A percentile compares a stretch with the other conserved stretches of the same genome.
These are phyloP conservation scores for Nasonia giraulti DNA, from an alignment of 1,140 invertebrate genomes.

Conservation along the genomic window DNA sequence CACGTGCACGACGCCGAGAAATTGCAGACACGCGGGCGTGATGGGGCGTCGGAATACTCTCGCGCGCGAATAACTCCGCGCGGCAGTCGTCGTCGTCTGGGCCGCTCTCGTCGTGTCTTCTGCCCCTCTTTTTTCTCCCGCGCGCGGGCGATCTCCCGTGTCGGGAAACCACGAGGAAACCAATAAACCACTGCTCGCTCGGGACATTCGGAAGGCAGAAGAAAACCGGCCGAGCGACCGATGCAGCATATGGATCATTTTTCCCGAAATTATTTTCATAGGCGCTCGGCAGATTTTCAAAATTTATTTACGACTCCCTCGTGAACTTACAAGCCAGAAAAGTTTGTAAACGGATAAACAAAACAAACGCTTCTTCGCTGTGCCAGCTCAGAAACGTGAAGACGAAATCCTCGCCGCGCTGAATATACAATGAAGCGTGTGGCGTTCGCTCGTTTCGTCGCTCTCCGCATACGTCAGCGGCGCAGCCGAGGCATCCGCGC, in stretches of 20 bases:
- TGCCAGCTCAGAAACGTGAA: slow-evolving; percentile 60
- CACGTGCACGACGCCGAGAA: not conserved
- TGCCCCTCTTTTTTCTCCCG: not conserved
- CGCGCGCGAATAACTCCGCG: slow-evolving; percentile 14
- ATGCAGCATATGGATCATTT: not conserved
- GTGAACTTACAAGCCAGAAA: too few relatives aligned
- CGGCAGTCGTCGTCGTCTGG: not conserved
- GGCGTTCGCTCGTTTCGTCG: slow-evolving; percentile 58
- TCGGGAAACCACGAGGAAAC: slow-evolving; percentile 61
- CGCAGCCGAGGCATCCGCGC: slow-evolving; percentile 32
- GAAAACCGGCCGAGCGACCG: slow-evolving; percentile 37
- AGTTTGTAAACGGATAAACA: too few relatives aligned
- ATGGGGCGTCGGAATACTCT: slow-evolving; percentile 11
- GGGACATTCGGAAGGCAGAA: slow-evolving; percentile 55
- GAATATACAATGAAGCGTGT: slow-evolving; percentile 71
- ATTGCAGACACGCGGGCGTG: not conserved
- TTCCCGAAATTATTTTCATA: not conserved
- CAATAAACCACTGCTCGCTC: slow-evolving; percentile 67
- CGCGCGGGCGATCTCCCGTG: not conserved
- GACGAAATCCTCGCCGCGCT: slow-evolving; percentile 59
- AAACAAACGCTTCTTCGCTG: not conserved
- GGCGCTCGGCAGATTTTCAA: not conserved
- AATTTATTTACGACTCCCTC: too few relatives aligned
- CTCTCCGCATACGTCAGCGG: slow-evolving; percentile 40
- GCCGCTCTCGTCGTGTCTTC: not conserved